Evolutionary conservation across 2,888 invertebrate species (phyloP).

Genomic region (Microplitis manilae): DNA sequence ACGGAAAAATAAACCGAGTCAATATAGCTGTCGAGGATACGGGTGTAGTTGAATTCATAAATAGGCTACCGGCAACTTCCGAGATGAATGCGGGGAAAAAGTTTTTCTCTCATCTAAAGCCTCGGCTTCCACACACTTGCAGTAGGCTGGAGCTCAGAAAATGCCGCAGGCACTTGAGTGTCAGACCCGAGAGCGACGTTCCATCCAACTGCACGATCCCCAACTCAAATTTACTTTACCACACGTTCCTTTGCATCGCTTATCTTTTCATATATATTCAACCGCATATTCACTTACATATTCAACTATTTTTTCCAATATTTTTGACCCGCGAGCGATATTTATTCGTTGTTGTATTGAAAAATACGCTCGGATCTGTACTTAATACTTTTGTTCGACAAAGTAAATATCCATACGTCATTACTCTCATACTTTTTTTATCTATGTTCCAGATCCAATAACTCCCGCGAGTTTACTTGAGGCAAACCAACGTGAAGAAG

Average conservation of each 20-base stretch:
- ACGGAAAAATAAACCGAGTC: too few species aligned
- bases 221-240: neutral
- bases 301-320: constrained; percentile 29
- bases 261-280: neutral
- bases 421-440: constrained; percentile 20
- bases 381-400: neutral
- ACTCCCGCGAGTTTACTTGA: constrained; percentile 73
- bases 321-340: constrained; percentile 8
- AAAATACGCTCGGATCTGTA: neutral
- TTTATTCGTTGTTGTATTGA: neutral
- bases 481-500: constrained; percentile 75
- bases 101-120: too few species aligned
- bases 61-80: neutral
- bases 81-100: too few species aligned
- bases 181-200: too few species aligned
- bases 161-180: too few species aligned
- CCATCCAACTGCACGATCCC: too few species aligned
- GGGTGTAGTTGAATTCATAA: neutral
- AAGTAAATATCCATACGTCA: neutral
- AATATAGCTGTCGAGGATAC: too few species aligned
- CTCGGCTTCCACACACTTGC: too few species aligned
- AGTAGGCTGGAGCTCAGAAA: too few species aligned
- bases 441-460: constrained; percentile 55
- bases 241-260: neutral
- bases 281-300: neutral